A percentile compares a stretch with the other conserved stretches of the same genome.
These are phyloP conservation scores for Sebastes matsubarae DNA, from an alignment of 2,797 vertebrate genomes.

Conservation along the genomic window DNA sequence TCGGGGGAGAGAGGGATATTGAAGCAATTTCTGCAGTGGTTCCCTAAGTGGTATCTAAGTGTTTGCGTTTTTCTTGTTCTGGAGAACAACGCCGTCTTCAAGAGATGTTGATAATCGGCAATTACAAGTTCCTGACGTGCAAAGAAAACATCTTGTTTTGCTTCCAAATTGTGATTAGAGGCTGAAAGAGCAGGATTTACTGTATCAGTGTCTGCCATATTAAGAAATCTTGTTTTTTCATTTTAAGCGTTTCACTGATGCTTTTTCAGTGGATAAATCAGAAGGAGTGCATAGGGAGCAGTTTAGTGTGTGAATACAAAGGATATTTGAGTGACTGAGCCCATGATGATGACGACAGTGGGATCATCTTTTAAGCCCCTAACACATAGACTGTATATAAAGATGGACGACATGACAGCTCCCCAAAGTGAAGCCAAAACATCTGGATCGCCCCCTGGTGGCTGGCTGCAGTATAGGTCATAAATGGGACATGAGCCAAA, in stretches of 20 bases:
- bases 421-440: too few species aligned
- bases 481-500: too few species aligned
- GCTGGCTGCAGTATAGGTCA: too few species aligned
- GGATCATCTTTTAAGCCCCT: not conserved
- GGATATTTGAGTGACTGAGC: not conserved
- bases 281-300: rapidly evolving
- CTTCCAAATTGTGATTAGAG: constrained; percentile 24
- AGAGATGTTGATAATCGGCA: constrained; percentile 46
- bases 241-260: not conserved
- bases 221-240: not conserved
- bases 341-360: not conserved
- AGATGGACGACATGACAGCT: too few species aligned
- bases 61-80: constrained; percentile 35
- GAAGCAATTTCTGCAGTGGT: constrained; percentile 54
- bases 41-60: constrained; percentile 52
- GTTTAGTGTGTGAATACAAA: not conserved
- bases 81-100: constrained; percentile 31
- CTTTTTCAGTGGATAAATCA: not conserved
- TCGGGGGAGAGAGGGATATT: constrained; percentile 17
- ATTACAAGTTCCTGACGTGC: constrained; percentile 33
- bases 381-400: too few species aligned
- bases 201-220: not conserved
- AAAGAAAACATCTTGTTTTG: constrained; percentile 12
- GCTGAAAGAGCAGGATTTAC: constrained; percentile 9
- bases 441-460: too few species aligned